phyloP scores from a whole-genome alignment of 2,888 invertebrate species.

The Pristionchus maxplancki region DNA sequence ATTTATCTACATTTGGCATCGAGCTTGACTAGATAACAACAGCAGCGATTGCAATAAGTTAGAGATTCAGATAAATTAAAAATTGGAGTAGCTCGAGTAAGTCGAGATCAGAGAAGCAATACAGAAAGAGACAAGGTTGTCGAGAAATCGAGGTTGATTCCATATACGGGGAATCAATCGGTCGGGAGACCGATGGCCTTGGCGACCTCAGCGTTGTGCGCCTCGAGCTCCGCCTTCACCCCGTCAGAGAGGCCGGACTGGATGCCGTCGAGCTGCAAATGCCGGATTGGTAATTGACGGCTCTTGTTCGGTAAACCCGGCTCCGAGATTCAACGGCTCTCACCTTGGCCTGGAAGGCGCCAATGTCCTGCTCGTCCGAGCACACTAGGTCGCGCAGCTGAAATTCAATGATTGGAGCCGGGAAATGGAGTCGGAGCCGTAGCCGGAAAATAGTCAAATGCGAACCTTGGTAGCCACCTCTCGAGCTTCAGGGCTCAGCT shows the following conservation, averaged over 20 bases:
- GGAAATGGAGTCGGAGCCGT: background rate
- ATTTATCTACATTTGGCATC: too few relatives aligned
- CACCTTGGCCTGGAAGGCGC: background rate
- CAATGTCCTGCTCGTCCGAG: conserved; percentile 6
- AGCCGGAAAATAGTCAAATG: background rate
- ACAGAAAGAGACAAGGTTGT: too few relatives aligned
- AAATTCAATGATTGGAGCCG: background rate
- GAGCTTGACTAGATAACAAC: too few relatives aligned
- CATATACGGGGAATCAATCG: background rate
- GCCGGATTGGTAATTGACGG: background rate
- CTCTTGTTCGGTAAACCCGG: background rate
- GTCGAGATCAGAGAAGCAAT: too few relatives aligned
- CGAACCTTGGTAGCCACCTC: too few relatives aligned
- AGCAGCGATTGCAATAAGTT: too few relatives aligned
- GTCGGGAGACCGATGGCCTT: background rate
- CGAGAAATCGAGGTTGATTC: too few relatives aligned
- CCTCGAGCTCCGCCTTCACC: background rate
- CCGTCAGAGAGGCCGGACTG: background rate
- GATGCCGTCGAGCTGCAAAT: background rate
- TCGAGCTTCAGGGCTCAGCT: too few relatives aligned
- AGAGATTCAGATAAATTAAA: too few relatives aligned
- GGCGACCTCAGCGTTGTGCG: background rate
- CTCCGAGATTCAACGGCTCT: background rate
- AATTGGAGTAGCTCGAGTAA: too few relatives aligned
- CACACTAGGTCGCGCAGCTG: background rate